These are phyloP conservation scores for Sinocyclocheilus anophthalmus DNA, from an alignment of 2,113 vertebrate genomes.

Conservation along the genomic window DNA sequence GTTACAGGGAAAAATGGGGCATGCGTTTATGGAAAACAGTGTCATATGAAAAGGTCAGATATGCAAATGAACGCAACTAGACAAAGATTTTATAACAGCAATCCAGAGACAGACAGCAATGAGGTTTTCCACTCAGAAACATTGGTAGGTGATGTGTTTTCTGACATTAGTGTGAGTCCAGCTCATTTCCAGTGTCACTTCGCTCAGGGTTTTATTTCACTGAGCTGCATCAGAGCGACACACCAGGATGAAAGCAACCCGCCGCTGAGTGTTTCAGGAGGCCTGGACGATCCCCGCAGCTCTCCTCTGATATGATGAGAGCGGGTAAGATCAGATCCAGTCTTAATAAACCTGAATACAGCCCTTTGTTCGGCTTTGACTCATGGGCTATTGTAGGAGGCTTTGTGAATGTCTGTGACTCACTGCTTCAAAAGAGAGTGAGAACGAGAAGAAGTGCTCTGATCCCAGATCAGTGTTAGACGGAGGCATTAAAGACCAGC, in stretches of 20 bases:
- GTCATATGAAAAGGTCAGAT: background rate
- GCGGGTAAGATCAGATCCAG: background rate
- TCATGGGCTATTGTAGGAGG: background rate
- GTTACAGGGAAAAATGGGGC: background rate
- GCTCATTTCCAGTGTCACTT: too few relatives aligned
- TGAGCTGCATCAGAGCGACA: background rate
- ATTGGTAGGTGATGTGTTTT: background rate
- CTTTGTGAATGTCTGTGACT: background rate
- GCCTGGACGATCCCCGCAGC: background rate
- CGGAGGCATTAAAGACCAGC: background rate
- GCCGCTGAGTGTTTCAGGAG: background rate
- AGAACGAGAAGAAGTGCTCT: background rate
- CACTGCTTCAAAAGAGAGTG: background rate
- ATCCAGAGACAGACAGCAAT: background rate
- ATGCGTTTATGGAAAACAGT: background rate
- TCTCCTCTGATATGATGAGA: background rate
- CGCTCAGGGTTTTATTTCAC: background rate
- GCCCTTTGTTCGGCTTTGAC: slow-evolving; percentile 6
- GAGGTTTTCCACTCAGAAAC: background rate
- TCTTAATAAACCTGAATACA: background rate
- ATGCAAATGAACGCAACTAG: background rate
- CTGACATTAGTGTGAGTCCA: background rate
- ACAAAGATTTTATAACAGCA: background rate
- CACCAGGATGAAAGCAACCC: background rate
- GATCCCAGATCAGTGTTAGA: background rate